Evolutionary conservation across 1,140 invertebrate genomes (phyloP).

Genomic region (Triops cancriformis): DNA sequence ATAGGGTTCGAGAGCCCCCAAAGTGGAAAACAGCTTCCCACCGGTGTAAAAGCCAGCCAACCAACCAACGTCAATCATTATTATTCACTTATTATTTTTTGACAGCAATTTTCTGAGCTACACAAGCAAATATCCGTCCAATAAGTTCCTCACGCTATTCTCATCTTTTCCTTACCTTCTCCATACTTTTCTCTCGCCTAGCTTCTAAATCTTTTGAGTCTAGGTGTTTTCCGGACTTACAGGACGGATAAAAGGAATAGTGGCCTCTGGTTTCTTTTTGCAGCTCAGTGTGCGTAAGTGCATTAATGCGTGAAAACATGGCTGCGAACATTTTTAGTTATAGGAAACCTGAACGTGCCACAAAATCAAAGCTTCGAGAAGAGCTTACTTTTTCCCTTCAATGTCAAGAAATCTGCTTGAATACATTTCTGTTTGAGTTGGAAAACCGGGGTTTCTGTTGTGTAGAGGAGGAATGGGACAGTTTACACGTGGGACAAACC

Average conservation of each 20-base stretch:
- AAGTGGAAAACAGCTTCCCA: background rate
- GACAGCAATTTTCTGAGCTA: background rate
- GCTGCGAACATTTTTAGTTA: background rate
- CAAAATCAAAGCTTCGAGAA: background rate
- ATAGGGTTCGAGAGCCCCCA: background rate
- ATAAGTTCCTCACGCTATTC: no score
- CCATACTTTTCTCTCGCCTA: background rate
- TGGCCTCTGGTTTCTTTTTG: no score
- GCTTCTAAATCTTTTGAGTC: background rate
- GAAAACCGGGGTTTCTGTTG: no score
- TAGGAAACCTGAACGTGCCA: background rate
- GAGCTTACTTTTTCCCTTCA: no score
- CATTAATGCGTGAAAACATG: constrained; percentile 1
- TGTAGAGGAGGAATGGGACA: no score
- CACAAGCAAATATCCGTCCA: background rate
- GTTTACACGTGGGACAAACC: no score
- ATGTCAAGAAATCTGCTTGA: no score
- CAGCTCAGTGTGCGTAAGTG: background rate
- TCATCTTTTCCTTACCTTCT: background rate
- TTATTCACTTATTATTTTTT: background rate
- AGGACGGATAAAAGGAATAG: no score
- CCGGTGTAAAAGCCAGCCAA: background rate
- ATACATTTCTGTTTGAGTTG: no score
- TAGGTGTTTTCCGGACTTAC: background rate
- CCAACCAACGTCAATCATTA: background rate